These are phyloP conservation scores for Hoplostethus atlanticus DNA, from an alignment of 2,797 vertebrate species.

Conservation along the genomic window DNA sequence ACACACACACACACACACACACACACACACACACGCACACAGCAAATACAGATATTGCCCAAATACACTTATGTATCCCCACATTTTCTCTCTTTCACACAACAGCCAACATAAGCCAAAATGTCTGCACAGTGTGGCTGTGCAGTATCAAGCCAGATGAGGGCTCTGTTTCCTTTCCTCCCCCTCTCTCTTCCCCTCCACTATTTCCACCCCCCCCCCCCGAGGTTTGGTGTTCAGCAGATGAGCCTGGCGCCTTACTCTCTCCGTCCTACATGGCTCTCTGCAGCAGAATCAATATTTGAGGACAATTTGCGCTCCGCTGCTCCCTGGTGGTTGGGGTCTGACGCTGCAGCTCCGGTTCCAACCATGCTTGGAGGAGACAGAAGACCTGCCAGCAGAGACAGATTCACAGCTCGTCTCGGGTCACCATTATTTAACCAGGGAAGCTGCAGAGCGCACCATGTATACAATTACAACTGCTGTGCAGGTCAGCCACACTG, in stretches of 20 bases:
- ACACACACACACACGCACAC: not conserved
- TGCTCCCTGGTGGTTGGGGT: slow-evolving; percentile 73
- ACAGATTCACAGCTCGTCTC: slow-evolving; percentile 51
- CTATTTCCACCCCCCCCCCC: slow-evolving; percentile 2
- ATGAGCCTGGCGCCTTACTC: slow-evolving; percentile 67
- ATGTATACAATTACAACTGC: slow-evolving; percentile 38
- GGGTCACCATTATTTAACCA: slow-evolving; percentile 58
- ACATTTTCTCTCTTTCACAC: too few relatives aligned
- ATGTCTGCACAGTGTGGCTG: slow-evolving; percentile 15
- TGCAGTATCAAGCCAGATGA: slow-evolving; percentile 34
- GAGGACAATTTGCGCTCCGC: slow-evolving; percentile 75
- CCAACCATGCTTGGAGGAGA: slow-evolving; percentile 27
- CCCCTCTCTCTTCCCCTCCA: slow-evolving; percentile 1
- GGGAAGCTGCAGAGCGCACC: slow-evolving; percentile 42
- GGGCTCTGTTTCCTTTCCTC: slow-evolving; percentile 32
- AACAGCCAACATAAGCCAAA: slow-evolving; percentile 16
- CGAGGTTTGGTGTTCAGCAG: slow-evolving; percentile 66
- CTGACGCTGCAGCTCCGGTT: slow-evolving; percentile 59
- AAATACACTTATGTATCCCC: too few relatives aligned
- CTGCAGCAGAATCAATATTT: slow-evolving; percentile 81
- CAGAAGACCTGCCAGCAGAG: slow-evolving; percentile 27
- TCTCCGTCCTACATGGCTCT: slow-evolving; percentile 63
- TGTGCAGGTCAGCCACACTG: slow-evolving; percentile 26
- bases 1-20: not conserved
- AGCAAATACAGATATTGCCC: not conserved